Percentiles rank a stretch among this genome's conserved stretches.
phyloP scores from a whole-genome alignment of 1,140 invertebrate species.

The Limonius californicus region DNA sequence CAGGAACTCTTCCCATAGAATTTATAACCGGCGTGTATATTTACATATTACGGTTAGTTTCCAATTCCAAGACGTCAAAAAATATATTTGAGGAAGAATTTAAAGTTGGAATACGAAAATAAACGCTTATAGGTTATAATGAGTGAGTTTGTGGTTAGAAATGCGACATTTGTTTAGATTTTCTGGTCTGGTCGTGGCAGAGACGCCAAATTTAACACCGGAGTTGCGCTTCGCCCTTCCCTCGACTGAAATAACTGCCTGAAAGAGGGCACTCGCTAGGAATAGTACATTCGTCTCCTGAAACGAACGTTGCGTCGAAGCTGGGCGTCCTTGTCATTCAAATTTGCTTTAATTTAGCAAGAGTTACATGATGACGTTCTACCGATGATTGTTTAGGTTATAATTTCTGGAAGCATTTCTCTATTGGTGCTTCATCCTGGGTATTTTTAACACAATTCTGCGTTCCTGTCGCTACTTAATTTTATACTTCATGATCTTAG shows the following conservation, averaged over 20 bases:
- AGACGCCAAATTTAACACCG: constrained; percentile 36
- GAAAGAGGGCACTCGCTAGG: constrained; percentile 32
- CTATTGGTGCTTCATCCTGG: constrained; percentile 24
- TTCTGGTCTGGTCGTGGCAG: constrained; percentile 33
- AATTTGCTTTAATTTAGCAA: constrained; percentile 1
- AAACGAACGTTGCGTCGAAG: not conserved
- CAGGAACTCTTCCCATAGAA: too few species aligned
- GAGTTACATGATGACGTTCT: not conserved
- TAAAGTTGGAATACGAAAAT: constrained; percentile 14
- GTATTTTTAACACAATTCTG: constrained; percentile 31
- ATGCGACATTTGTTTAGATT: constrained; percentile 36
- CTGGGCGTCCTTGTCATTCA: not conserved
- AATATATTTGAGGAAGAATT: constrained; percentile 8
- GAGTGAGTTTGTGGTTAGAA: constrained; percentile 32
- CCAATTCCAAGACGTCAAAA: constrained; percentile 2
- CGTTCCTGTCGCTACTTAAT: constrained; percentile 35
- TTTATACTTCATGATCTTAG: constrained; percentile 31
- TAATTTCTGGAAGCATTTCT: constrained; percentile 29
- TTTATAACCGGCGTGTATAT: not conserved
- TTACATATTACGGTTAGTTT: constrained; percentile 1
- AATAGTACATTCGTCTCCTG: constrained; percentile 24
- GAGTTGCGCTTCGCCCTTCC: constrained; percentile 29
- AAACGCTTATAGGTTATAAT: constrained; percentile 26
- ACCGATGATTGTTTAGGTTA: constrained; percentile 26
- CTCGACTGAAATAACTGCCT: constrained; percentile 33